Evolutionary conservation across 30 jellyfish, hydroid and myxozoan genomes (phyloP).

Genomic region (Aurelia aurita): DNA sequence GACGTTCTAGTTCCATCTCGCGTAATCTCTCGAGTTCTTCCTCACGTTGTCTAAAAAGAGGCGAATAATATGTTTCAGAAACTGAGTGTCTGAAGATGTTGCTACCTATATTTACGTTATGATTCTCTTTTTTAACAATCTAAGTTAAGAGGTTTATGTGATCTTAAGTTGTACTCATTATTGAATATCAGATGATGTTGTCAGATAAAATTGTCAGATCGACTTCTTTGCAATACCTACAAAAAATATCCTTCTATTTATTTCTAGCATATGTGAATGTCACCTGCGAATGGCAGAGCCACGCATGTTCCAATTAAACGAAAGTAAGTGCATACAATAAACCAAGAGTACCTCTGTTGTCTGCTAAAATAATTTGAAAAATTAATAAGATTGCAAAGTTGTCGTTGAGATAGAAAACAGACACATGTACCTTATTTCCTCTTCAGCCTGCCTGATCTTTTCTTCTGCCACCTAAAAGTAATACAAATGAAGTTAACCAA

Average conservation of each 20-base stretch:
- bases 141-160: too few species aligned
- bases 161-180: too few species aligned
- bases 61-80: background rate
- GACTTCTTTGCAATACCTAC: too few species aligned
- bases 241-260: too few species aligned
- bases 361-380: background rate
- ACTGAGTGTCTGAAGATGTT: background rate
- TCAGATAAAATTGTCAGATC: too few species aligned
- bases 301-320: too few species aligned
- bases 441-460: conserved; percentile 67
- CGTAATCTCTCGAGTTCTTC: conserved; percentile 82
- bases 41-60: conserved; percentile 41
- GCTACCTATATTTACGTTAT: too few species aligned
- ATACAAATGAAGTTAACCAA: background rate
- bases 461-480: conserved; percentile 72
- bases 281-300: too few species aligned
- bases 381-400: background rate
- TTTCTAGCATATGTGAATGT: too few species aligned
- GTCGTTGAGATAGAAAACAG: background rate
- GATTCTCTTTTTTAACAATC: too few species aligned
- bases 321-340: background rate
- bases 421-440: conserved; percentile 66
- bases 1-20: conserved; percentile 85
- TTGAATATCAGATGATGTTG: too few species aligned
- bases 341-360: background rate